phyloP scores from a whole-genome alignment of 2,888 invertebrate species.

The Toxonevra muliebris region DNA sequence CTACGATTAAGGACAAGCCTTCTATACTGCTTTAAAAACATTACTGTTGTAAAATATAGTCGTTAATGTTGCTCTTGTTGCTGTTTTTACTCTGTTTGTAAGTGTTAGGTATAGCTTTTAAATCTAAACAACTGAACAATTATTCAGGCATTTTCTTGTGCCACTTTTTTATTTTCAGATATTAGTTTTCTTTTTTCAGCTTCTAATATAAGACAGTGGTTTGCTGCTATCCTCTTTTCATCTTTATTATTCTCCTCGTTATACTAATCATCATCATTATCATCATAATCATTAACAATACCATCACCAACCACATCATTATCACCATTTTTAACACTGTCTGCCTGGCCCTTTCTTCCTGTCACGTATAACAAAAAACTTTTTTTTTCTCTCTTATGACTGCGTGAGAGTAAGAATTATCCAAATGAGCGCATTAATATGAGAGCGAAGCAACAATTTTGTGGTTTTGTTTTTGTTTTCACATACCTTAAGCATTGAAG shows the following conservation, averaged over 20 bases:
- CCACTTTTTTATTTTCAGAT: too few species aligned
- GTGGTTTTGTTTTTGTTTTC: neutral
- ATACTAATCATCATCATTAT: neutral
- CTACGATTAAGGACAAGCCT: neutral
- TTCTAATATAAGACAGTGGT: too few species aligned
- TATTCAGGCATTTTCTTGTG: too few species aligned
- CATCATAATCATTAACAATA: too few species aligned
- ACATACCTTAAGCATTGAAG: too few species aligned
- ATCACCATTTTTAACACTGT: too few species aligned
- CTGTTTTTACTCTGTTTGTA: neutral
- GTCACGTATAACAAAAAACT: neutral
- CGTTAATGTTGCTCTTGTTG: neutral
- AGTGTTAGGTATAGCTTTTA: neutral
- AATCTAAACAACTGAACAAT: too few species aligned
- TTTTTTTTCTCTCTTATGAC: neutral
- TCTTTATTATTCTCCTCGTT: neutral
- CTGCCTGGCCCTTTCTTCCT: too few species aligned
- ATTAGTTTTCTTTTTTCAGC: too few species aligned
- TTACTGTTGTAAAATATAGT: neutral
- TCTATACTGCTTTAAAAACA: neutral
- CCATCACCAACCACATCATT: too few species aligned
- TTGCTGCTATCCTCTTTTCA: neutral
- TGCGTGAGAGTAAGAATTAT: neutral
- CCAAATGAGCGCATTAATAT: too few species aligned
- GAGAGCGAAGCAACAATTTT: conserved; percentile 18